Evolutionary conservation across 2,113 vertebrate species (phyloP).

Genomic region (Donacobius atricapilla): DNA sequence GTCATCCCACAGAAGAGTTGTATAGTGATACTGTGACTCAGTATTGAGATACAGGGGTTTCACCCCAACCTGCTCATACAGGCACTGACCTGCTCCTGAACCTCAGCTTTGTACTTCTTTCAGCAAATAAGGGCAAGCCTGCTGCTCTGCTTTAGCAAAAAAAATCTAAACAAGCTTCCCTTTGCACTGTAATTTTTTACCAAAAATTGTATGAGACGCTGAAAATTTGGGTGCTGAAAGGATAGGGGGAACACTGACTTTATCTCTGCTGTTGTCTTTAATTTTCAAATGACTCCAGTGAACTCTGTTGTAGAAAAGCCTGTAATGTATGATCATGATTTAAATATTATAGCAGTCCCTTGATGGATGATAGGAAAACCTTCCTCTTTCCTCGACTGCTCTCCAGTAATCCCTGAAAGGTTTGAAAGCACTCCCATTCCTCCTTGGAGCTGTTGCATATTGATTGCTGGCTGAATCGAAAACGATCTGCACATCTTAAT

Average conservation of each 20-base stretch:
- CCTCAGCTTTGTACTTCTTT: background rate
- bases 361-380: background rate
- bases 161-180: background rate
- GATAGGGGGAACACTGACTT: fast-evolving
- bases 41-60: background rate
- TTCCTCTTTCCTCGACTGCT: background rate
- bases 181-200: background rate
- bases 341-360: background rate
- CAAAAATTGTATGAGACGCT: background rate
- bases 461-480: background rate
- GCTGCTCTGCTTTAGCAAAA: background rate
- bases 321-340: background rate
- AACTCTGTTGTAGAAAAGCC: background rate
- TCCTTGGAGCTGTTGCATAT: background rate
- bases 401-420: background rate
- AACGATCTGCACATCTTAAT: background rate
- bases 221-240: background rate
- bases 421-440: background rate
- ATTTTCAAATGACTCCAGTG: background rate
- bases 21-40: fast-evolving
- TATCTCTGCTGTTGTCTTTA: background rate
- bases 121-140: background rate
- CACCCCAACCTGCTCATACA: background rate
- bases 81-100: background rate
- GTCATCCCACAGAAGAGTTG: fast-evolving